These are phyloP conservation scores for Podarcis raffonei DNA, from an alignment of 2,113 vertebrate genomes.

Conservation along the genomic window DNA sequence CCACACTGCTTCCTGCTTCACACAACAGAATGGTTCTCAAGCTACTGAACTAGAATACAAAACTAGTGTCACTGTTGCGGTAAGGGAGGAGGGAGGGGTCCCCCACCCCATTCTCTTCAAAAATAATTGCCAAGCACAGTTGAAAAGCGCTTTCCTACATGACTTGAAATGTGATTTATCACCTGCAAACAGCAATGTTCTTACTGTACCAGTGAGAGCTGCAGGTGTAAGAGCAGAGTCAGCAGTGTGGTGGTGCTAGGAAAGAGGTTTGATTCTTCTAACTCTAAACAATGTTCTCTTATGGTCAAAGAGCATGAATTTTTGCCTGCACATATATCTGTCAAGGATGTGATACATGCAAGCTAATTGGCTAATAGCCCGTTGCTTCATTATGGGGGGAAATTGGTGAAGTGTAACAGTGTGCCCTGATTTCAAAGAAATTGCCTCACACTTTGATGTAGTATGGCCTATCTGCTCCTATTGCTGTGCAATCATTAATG, in stretches of 20 bases:
- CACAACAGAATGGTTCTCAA: neutral
- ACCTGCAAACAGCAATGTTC: neutral
- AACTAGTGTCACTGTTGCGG: neutral
- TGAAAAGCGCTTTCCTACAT: neutral
- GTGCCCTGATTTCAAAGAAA: neutral
- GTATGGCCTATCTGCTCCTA: too few relatives aligned
- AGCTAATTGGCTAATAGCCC: neutral
- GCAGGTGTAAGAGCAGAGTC: neutral
- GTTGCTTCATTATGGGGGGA: neutral
- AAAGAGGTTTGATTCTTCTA: neutral
- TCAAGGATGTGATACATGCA: neutral
- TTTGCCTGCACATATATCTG: neutral
- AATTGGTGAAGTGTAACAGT: neutral
- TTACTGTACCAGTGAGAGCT: neutral
- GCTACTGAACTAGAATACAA: neutral
- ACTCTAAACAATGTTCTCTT: neutral
- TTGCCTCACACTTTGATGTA: neutral
- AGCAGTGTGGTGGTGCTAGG: neutral
- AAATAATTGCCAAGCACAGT: neutral
- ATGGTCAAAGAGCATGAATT: neutral
- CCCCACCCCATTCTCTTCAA: neutral
- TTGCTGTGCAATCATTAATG: neutral
- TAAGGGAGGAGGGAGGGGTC: neutral
- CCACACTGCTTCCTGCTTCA: too few relatives aligned
- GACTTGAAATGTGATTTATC: neutral